These are phyloP conservation scores for Rhyacophila evoluta DNA, from an alignment of 2,888 invertebrate genomes.

Conservation along the genomic window DNA sequence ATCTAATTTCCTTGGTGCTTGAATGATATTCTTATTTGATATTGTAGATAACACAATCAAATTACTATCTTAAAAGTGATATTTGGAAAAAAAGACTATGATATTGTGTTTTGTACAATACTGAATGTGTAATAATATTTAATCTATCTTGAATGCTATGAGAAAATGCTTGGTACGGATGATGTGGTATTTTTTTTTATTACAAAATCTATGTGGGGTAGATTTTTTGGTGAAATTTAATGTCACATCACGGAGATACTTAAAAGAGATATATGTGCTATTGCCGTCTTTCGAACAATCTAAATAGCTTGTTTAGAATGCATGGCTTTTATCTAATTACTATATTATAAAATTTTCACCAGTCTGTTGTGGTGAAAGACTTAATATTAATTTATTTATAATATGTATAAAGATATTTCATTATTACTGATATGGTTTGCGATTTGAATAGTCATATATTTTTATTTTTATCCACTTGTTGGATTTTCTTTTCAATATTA, in stretches of 20 bases:
- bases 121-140: not conserved
- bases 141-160: not conserved
- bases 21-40: not conserved
- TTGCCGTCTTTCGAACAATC: not conserved
- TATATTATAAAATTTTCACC: not conserved
- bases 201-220: slow-evolving; percentile 23
- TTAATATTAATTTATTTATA: slow-evolving; percentile 6
- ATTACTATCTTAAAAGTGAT: not conserved
- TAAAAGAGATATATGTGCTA: not conserved
- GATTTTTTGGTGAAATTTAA: not conserved
- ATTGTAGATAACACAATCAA: not conserved
- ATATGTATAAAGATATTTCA: not conserved
- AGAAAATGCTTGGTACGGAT: too few relatives aligned
- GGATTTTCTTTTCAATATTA: not conserved
- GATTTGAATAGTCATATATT: slow-evolving; percentile 9
- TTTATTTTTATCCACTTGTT: not conserved
- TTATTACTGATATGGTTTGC: not conserved
- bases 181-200: not conserved
- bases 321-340: slow-evolving; percentile 5
- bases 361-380: not conserved
- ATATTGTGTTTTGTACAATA: not conserved
- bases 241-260: not conserved
- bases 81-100: too few relatives aligned
- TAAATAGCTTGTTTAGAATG: slow-evolving; percentile 2
- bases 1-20: not conserved